Conservation (phyloP, 2,797 vertebrate species). For the Accipiter minullus region DNA sequence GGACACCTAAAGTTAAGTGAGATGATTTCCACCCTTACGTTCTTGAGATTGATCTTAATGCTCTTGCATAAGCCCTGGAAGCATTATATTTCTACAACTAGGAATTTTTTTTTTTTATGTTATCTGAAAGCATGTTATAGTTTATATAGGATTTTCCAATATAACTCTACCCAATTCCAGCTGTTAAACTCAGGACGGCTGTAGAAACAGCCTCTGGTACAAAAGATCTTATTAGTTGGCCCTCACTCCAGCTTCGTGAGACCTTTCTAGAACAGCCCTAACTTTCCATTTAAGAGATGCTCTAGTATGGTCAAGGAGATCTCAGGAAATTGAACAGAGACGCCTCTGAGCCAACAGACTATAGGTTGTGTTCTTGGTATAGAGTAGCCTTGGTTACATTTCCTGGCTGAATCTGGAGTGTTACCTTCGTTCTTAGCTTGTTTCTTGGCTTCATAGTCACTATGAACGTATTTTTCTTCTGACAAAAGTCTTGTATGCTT, state of each 20-base stretch:
- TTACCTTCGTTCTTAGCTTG: background rate
- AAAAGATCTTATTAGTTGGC: background rate
- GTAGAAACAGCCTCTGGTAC: background rate
- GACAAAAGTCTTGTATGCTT: fast-evolving
- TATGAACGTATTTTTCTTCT: background rate
- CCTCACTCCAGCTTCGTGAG: background rate
- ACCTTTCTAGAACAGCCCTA: background rate
- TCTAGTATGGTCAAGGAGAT: background rate
- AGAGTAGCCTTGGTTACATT: background rate
- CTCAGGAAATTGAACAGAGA: background rate
- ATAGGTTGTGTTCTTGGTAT: background rate
- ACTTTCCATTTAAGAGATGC: background rate
- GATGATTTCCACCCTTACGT: background rate
- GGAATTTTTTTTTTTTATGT: background rate
- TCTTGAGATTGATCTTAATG: background rate
- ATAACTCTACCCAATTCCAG: background rate
- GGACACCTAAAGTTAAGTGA: background rate
- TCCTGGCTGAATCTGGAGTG: background rate
- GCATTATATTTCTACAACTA: background rate
- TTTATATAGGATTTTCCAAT: background rate
- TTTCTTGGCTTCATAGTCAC: background rate
- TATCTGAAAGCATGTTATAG: background rate
- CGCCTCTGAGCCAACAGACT: background rate
- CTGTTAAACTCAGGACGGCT: background rate
- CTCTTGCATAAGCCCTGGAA: background rate